phyloP scores from a whole-genome alignment of 2,797 vertebrate genomes.

The Gallirallus australis region DNA sequence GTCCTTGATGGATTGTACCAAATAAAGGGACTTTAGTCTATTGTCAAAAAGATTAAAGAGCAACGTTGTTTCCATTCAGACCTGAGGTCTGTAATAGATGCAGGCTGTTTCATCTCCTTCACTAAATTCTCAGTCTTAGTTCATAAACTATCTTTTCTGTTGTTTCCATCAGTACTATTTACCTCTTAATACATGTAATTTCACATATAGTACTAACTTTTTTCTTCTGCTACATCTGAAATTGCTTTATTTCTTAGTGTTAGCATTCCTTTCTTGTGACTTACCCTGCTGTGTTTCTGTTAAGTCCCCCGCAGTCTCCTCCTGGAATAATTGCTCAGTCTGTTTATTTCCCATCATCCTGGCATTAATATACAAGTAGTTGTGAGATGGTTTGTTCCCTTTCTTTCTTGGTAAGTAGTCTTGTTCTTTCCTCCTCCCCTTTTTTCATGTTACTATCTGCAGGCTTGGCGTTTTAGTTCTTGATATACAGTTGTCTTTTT shows the following conservation, averaged over 20 bases:
- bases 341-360: neutral
- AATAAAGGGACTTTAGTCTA: neutral
- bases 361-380: neutral
- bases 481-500: neutral
- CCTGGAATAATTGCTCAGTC: neutral
- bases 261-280: conserved; percentile 4
- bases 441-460: neutral
- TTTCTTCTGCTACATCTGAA: neutral
- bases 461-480: neutral
- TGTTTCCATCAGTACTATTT: neutral
- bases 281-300: neutral
- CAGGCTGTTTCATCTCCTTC: neutral
- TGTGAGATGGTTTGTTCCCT: neutral
- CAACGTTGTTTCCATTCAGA: neutral
- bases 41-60: neutral
- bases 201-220: neutral
- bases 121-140: neutral
- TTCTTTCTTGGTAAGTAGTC: neutral
- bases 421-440: neutral
- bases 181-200: neutral
- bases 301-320: neutral
- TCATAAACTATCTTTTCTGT: neutral
- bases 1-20: neutral
- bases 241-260: neutral
- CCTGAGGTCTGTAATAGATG: neutral